Percentiles rank a stretch among this genome's conserved stretches.
phyloP scores from a whole-genome alignment of 2,888 invertebrate species.

The Coelopa pilipes region DNA sequence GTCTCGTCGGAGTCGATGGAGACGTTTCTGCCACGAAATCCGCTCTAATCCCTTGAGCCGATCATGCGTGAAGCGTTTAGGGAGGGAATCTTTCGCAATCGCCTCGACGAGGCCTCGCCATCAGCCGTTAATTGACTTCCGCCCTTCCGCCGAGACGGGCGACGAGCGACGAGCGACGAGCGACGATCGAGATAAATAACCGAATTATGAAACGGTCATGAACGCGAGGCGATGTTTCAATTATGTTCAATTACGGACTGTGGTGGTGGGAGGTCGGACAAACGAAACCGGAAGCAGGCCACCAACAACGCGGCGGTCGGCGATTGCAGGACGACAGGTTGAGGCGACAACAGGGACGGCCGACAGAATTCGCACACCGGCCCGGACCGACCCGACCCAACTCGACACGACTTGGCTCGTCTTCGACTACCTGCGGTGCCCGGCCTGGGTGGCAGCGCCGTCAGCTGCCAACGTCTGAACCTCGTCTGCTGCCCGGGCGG shows the following conservation, averaged over 20 bases:
- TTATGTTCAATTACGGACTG: not conserved
- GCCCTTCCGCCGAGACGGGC: no score
- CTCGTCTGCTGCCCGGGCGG: not conserved
- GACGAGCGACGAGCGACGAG: conserved; percentile 20
- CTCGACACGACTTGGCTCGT: not conserved
- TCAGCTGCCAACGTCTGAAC: not conserved
- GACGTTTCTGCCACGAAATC: not conserved
- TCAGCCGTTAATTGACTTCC: conserved; percentile 24
- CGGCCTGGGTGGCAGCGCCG: conserved; percentile 14
- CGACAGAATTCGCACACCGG: conserved; percentile 55
- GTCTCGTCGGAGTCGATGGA: not conserved
- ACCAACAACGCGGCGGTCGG: not conserved
- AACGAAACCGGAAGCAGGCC: conserved; percentile 48
- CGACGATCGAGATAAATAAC: not conserved
- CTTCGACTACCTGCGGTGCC: not conserved
- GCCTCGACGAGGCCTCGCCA: no score
- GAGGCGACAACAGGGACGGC: not conserved
- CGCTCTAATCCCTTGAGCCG: no score
- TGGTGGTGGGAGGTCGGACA: no score
- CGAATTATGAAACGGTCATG: no score
- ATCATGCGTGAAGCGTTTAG: no score
- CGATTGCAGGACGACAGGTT: not conserved
- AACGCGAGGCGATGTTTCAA: conserved; percentile 4
- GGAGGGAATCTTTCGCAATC: no score
- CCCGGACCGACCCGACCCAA: not conserved